phyloP scores from a whole-genome alignment of 2,797 vertebrate species.

The Poecilia wingei region DNA sequence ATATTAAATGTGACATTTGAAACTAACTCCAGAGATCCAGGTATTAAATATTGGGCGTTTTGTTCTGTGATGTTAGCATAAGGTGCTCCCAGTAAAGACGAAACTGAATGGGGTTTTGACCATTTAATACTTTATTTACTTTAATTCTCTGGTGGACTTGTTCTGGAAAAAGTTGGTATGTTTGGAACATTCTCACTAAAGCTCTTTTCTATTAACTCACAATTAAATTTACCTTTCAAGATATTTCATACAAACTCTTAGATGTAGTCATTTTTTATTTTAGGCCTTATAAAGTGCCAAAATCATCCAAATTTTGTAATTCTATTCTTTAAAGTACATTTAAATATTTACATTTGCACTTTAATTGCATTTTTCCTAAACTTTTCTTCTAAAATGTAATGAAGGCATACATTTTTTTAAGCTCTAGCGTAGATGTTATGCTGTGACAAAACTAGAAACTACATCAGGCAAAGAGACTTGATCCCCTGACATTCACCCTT shows the following conservation, averaged over 20 bases:
- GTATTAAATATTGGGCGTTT: not conserved
- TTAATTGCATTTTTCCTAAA: not conserved
- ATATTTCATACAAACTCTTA: not conserved
- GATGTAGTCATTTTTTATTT: not conserved
- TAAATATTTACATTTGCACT: not conserved
- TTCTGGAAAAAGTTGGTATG: not conserved
- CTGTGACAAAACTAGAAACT: not conserved
- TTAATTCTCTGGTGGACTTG: not conserved
- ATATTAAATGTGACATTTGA: constrained; percentile 8
- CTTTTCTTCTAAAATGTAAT: not conserved
- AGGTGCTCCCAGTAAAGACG: not conserved
- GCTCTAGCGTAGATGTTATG: not conserved
- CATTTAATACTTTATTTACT: not conserved
- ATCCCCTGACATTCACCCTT: not conserved
- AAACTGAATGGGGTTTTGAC: not conserved
- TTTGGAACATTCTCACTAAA: not conserved
- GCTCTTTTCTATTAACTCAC: not conserved
- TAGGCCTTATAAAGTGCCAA: not conserved
- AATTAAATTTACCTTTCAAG: not conserved
- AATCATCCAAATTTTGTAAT: not conserved
- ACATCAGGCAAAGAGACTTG: not conserved
- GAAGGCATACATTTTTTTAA: not conserved
- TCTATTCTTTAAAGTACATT: not conserved
- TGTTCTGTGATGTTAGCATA: not conserved
- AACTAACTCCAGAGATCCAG: not conserved